Evolutionary conservation across 2,113 vertebrate genomes (phyloP), one percentile per base, ranked within the genome.

Genomic region (Isurus oxyrinchus): DNA sequence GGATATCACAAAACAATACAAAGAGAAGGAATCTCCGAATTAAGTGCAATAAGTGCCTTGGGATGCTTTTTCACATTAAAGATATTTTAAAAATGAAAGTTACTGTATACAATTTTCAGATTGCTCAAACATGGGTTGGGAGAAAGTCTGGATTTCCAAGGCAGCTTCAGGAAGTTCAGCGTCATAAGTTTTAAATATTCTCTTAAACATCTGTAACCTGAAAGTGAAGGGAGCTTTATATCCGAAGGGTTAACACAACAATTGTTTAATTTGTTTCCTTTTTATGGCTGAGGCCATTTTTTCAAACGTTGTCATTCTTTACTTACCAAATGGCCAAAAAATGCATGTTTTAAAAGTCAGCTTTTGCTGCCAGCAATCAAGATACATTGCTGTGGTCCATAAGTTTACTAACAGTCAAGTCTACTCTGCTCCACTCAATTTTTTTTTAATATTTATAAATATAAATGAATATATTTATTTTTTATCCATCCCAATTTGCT

Each of bases 361-460:
- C n/a, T 44, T 94, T 67, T 94, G 93, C 40, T 44, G 93, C n/a
- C 21, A 94, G 90, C 19, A 63, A 94, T 94, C 59, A 5, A 94
- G 61, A 94, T 40, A 66, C n/a, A 66, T 7, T 23, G 91, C 91
- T 94, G 93, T 19, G 16, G 3, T 21, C 40, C 49, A 53, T 53
- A 87, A 53, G 44, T 67, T 94, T 66, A 67, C 93, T 94, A 23
- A 66, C n/a, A 67, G 93, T 66, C 57, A 66, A 25, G 84, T 94
- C 21, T 67, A 66, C 63, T 44, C 87, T 90, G 25, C 14, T 57
- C 11, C 87, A 90, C 53, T 76, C 8, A 31, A 57, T 35, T 90
- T 53, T 49, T 49, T n/a, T n/a, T n/a, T n/a, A 49, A 49, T 49
- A 49, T 49, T 49, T 49, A 49, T 49, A 49, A 49, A 49, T 49